Conservation (phyloP, 2,113 vertebrate species). For the Myiagra hebetior region DNA sequence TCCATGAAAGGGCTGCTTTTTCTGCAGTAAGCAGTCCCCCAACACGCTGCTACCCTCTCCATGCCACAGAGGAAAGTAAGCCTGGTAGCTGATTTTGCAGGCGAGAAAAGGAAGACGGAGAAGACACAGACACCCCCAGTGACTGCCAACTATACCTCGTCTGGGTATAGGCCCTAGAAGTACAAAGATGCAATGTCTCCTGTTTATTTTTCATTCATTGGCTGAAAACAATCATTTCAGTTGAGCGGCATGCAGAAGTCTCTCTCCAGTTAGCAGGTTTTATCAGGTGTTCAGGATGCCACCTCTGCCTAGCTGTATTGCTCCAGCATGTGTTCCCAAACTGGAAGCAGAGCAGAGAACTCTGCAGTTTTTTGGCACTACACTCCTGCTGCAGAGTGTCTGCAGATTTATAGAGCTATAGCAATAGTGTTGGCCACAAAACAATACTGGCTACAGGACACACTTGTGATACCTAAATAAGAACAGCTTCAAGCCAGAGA, state of each 20-base stretch:
- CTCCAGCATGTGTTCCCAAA: not conserved
- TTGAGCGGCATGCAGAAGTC: not conserved
- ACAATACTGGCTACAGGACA: conserved; percentile 42
- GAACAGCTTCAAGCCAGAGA: conserved; percentile 28
- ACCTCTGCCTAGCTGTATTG: not conserved
- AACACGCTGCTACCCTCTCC: not conserved
- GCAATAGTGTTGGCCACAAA: conserved; percentile 27
- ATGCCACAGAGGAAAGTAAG: not conserved
- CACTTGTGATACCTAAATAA: conserved; percentile 1
- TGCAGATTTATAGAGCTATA: conserved; percentile 56
- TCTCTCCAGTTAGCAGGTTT: not conserved
- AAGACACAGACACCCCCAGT: not conserved
- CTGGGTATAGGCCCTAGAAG: not conserved
- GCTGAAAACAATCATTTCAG: not conserved
- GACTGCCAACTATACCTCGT: not conserved
- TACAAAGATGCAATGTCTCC: not conserved
- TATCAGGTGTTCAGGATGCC: not conserved
- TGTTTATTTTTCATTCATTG: not conserved
- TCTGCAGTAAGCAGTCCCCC: not conserved
- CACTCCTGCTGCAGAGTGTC: not conserved
- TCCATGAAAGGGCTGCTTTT: not conserved
- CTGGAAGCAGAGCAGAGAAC: not conserved
- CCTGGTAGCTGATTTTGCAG: not conserved
- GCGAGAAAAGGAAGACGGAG: not conserved
- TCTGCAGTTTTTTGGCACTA: conserved; percentile 18